Percentiles rank a stretch among this genome's conserved stretches.
phyloP scores from a whole-genome alignment of 1,140 invertebrate genomes.

The Pseudomyrmex cubaensis region DNA sequence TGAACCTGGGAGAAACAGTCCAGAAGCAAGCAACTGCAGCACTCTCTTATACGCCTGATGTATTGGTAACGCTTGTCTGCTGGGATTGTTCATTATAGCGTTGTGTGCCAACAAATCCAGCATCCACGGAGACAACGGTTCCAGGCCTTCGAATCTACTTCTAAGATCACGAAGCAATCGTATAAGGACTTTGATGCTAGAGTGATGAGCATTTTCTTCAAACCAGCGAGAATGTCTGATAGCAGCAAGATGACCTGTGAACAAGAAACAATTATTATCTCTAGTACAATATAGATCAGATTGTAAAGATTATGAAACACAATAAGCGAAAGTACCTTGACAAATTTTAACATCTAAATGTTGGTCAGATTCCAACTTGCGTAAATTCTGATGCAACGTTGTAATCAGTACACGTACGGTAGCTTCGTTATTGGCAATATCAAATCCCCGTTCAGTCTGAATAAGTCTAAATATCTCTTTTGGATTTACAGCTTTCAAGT shows the following conservation, averaged over 20 bases:
- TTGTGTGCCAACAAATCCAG: constrained; percentile 98
- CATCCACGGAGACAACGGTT: constrained; percentile 98
- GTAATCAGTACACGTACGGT: constrained; percentile 96
- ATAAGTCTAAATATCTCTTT: constrained; percentile 88
- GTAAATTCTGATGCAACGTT: constrained; percentile 96
- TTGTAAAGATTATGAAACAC: not conserved
- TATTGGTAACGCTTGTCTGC: constrained; percentile 95
- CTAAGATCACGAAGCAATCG: constrained; percentile 96
- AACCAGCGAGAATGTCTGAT: constrained; percentile 99
- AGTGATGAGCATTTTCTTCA: constrained; percentile 99
- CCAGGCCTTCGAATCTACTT: constrained; percentile 94
- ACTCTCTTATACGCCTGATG: constrained; percentile 93
- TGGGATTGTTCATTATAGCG: constrained; percentile 98
- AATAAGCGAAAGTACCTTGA: constrained; percentile 75
- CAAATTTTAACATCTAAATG: constrained; percentile 84
- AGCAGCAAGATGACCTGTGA: constrained; percentile 93
- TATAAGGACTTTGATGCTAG: constrained; percentile 98
- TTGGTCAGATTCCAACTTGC: constrained; percentile 95
- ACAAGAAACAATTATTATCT: constrained; percentile 73
- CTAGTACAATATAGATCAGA: not conserved
- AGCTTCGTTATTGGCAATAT: constrained; percentile 92
- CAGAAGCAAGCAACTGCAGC: constrained; percentile 96
- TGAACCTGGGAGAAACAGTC: constrained; percentile 97
- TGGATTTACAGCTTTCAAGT: constrained; percentile 87
- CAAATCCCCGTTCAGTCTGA: constrained; percentile 92